Conservation (phyloP, 2,113 vertebrate species). For the Mungos mungo region DNA sequence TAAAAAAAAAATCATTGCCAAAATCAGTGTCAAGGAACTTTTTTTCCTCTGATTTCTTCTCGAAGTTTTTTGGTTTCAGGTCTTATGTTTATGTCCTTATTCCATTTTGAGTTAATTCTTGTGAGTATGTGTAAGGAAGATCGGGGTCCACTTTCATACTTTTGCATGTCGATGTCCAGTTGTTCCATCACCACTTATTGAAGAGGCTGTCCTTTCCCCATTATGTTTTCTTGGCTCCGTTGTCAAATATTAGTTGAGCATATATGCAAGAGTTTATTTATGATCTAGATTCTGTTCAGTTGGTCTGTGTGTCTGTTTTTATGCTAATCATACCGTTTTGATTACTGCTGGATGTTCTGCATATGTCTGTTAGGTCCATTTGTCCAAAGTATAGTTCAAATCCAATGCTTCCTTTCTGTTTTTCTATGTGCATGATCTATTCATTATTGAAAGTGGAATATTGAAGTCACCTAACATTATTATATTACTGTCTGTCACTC, state of each 20-base stretch:
- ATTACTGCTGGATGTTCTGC: neutral
- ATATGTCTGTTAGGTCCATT: neutral
- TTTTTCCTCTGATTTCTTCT: neutral
- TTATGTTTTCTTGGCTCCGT: neutral
- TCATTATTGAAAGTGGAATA: neutral
- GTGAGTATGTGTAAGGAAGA: neutral
- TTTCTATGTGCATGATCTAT: neutral
- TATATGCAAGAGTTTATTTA: neutral
- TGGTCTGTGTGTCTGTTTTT: neutral
- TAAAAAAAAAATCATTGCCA: neutral
- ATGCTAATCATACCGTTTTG: neutral
- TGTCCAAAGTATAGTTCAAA: neutral
- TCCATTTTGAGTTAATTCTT: neutral
- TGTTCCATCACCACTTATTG: neutral
- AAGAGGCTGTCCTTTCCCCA: neutral
- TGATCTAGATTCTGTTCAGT: neutral
- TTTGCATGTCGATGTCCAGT: neutral
- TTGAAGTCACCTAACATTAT: neutral
- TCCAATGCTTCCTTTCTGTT: neutral
- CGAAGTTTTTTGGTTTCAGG: neutral
- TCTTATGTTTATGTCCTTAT: neutral
- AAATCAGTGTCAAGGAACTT: neutral
- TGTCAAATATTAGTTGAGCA: neutral
- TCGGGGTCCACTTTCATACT: neutral
- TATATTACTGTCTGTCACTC: neutral